These are phyloP conservation scores for Opisthograptis luteolata DNA, from an alignment of 2,888 invertebrate species.

Conservation along the genomic window DNA sequence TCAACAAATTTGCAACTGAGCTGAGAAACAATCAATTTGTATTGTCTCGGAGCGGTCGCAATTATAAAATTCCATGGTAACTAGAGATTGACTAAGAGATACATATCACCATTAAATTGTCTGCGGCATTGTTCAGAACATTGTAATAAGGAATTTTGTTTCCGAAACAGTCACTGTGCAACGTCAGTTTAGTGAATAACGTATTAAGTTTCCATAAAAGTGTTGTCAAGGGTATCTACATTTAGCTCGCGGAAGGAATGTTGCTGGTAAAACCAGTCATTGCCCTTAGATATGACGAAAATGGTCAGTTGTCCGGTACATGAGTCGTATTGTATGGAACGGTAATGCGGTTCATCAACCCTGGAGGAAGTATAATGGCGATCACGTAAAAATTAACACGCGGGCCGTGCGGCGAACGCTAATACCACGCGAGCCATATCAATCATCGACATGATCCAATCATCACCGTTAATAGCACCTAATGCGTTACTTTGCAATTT, in stretches of 20 bases:
- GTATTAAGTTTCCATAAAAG: constrained; percentile 15
- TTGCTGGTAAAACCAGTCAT: constrained; percentile 32
- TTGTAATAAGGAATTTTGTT: constrained; percentile 12
- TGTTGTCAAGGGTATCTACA: constrained; percentile 34
- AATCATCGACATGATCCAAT: no score
- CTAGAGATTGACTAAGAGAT: constrained; percentile 25
- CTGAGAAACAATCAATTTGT: constrained; percentile 25
- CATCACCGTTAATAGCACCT: neutral
- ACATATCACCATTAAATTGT: constrained; percentile 17
- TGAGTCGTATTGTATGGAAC: constrained; percentile 49
- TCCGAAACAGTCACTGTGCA: neutral
- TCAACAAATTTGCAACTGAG: constrained; percentile 25
- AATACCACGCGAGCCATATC: constrained; percentile 30
- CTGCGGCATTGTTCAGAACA: constrained; percentile 5
- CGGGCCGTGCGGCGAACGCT: constrained; percentile 49
- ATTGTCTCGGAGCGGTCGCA: constrained; percentile 26
- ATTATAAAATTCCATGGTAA: constrained; percentile 28
- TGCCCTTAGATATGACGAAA: constrained; percentile 39
- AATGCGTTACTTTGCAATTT: no score
- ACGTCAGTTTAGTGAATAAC: constrained; percentile 6
- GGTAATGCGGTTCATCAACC: constrained; percentile 69
- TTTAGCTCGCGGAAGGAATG: constrained; percentile 36
- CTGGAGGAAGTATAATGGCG: constrained; percentile 48
- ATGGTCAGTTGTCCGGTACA: constrained; percentile 40
- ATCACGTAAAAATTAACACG: constrained; percentile 69